Base-by-base conservation (phyloP, 2,888 invertebrate species). In the Caenorhabditis afra region DNA sequence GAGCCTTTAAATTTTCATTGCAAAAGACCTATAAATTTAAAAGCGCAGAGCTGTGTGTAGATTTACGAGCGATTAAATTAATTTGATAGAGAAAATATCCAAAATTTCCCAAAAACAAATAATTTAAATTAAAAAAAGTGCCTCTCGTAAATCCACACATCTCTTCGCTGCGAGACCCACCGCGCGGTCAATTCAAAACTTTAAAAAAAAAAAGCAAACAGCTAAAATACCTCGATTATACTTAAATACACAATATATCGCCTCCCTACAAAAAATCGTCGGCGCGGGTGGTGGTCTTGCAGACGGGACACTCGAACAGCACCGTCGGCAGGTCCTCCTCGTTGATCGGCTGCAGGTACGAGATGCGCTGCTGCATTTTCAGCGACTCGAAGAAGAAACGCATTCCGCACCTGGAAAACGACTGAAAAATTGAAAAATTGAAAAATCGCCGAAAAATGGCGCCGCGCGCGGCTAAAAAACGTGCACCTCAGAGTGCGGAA, bases 371-470 rank as follows among this genome's bases (percentile, higher is more conserved):
- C 22, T 73, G 68, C 58, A 75, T 70, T 10, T 55, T 44, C 16
- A 49, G 49, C 16, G 70, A 66, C n/a, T 64, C 55, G 3, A 68
- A 44, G 45, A 75, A 79, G 23, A 58, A 79, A 7, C 64, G 47
- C 79, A 79, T 79, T 52, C 59, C 59, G 44, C 79, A 79, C 58
- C 74, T 75, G 64, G 18, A 74, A 78, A 44, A 20, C 10, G 14
- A 14, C 22, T 1, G 12, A 22, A n/a, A 52, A 14, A 18, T 8
- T 5, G 12, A 44, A 44, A 12, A 44, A 12, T 44, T 4, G n/a
- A 3, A 44, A 44, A n/a, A n/a, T 4, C 3, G 12, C 4, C 12
- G n/a, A 44, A 44, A n/a, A 44, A 44, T 44, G 12, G 12, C 44
- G 44, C 58, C 20, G 12, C 35, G 37, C 7, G 2, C 11, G 29